Conservation (phyloP, 1,140 invertebrate species). For the Ganaspis sp. region DNA sequence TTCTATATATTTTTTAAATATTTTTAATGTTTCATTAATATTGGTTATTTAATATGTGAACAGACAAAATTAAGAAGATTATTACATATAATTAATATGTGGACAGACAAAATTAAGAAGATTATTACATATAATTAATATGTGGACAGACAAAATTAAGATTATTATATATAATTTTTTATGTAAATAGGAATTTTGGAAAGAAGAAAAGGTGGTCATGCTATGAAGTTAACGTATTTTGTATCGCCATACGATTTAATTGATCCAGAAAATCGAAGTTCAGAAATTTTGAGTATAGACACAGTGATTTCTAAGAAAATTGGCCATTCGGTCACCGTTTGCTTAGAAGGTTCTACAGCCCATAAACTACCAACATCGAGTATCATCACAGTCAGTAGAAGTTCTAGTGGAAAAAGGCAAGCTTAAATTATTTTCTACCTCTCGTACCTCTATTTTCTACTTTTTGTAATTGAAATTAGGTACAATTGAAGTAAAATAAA, state of each 20-base stretch:
- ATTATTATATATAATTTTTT: constrained; percentile 30
- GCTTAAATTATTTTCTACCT: too few relatives aligned
- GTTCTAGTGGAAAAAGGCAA: constrained; percentile 86
- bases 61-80: too few relatives aligned
- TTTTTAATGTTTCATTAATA: too few relatives aligned
- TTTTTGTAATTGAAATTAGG: too few relatives aligned
- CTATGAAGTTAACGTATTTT: constrained; percentile 96
- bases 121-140: too few relatives aligned
- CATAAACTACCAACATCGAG: constrained; percentile 91
- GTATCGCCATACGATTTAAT: constrained; percentile 95
- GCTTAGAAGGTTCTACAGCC: constrained; percentile 91
- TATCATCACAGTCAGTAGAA: constrained; percentile 86
- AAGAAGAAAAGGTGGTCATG: constrained; percentile 88
- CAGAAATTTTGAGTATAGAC: constrained; percentile 85
- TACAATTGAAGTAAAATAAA: too few relatives aligned
- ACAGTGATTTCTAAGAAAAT: constrained; percentile 83
- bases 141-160: too few relatives aligned
- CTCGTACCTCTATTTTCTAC: too few relatives aligned
- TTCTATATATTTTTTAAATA: constrained; percentile 24
- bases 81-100: too few relatives aligned
- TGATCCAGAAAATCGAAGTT: constrained; percentile 84
- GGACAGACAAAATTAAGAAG: too few relatives aligned
- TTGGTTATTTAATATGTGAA: too few relatives aligned
- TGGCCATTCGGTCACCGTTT: constrained; percentile 92
- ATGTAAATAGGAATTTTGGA: constrained; percentile 78